Evolutionary conservation across 2,113 vertebrate species (phyloP), one percentile per base, ranked within the genome.

Genomic region (Sterrhoptilus dennistouni): DNA sequence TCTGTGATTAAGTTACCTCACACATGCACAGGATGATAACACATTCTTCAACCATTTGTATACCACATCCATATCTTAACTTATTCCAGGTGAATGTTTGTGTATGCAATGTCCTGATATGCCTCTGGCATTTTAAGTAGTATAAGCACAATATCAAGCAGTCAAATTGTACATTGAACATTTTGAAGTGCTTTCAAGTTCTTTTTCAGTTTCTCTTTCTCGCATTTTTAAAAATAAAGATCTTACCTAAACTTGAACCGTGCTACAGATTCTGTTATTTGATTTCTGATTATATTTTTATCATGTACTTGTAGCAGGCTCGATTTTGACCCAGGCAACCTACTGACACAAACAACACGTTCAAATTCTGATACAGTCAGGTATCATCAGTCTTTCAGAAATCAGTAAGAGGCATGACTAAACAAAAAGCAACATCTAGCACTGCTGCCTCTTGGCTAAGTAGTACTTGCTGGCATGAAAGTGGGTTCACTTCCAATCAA

Each of bases 41-140:
- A 68, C 19, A 28, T 56, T 56, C 83, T 60, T 87, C 45, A 77
- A 60, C 8, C 31, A 77, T 12, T 36, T 0, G 0, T 31, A 87
- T 5, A 65, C 4, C 5, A 13, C 31, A 49, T n/a, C 28, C 3
- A 0, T 28, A 50, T 42, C 36, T 65, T 68, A 42, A 83, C 18
- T 70, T 61, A 59, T 2, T 57, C 14, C 2, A 2, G 31, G 40
- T 56, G 19, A 77, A 47, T 4, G 4, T 35, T 27, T 60, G 33
- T 1, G 1, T 52, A 31, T 7, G 9, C 21, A 50, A 36, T 14
- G 5, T 52, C 25, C 15, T 33, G 14, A 72, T 18, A 35, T 1
- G 22, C 19, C 53, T 83, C 60, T 68, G 65, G 56, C 40, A 83
- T 76, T 87, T 86, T 57, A 86, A 59, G 17, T 11, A 84, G 19